A percentile compares a stretch with the other conserved stretches of the same genome.
These are phyloP conservation scores for Thereuonema tuberculata DNA, from an alignment of 1,140 invertebrate genomes.

Conservation along the genomic window DNA sequence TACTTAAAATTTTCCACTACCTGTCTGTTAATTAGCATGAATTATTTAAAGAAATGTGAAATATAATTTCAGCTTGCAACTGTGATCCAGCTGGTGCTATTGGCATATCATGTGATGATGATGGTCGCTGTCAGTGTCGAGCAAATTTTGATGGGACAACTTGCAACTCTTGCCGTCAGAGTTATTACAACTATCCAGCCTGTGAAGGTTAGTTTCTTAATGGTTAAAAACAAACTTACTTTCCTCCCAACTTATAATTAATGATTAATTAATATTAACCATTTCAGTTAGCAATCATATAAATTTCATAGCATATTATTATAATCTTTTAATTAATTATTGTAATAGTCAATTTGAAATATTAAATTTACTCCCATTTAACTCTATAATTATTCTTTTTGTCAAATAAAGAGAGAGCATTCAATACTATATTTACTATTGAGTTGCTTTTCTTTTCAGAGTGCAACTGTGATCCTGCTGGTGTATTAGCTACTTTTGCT, in stretches of 20 bases:
- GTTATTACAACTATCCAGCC: slow-evolving; percentile 93
- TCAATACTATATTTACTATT: too few relatives aligned
- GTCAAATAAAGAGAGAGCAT: too few relatives aligned
- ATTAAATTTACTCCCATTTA: neutral
- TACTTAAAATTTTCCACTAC: too few relatives aligned
- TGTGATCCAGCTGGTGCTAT: slow-evolving; percentile 78
- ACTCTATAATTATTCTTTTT: slow-evolving; percentile 11
- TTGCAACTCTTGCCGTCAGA: slow-evolving; percentile 76
- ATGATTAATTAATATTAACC: neutral
- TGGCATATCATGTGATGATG: slow-evolving; percentile 75
- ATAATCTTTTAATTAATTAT: too few relatives aligned
- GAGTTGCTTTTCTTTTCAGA: too few relatives aligned
- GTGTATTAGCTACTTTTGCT: slow-evolving; percentile 73
- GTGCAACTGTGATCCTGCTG: slow-evolving; percentile 95
- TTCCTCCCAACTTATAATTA: neutral
- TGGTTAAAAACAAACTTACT: slow-evolving; percentile 2
- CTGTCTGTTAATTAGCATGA: too few relatives aligned
- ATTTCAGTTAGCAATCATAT: too few relatives aligned
- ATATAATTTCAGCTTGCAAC: too few relatives aligned
- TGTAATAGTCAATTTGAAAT: neutral
- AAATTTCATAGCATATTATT: too few relatives aligned
- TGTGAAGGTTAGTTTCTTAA: slow-evolving; percentile 59
- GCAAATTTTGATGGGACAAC: slow-evolving; percentile 67
- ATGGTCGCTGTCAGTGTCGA: slow-evolving; percentile 74
- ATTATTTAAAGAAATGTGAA: too few relatives aligned